Percentiles rank a stretch among this genome's conserved stretches.
phyloP scores from a whole-genome alignment of 2,888 invertebrate species.

The Netelia inedita region DNA sequence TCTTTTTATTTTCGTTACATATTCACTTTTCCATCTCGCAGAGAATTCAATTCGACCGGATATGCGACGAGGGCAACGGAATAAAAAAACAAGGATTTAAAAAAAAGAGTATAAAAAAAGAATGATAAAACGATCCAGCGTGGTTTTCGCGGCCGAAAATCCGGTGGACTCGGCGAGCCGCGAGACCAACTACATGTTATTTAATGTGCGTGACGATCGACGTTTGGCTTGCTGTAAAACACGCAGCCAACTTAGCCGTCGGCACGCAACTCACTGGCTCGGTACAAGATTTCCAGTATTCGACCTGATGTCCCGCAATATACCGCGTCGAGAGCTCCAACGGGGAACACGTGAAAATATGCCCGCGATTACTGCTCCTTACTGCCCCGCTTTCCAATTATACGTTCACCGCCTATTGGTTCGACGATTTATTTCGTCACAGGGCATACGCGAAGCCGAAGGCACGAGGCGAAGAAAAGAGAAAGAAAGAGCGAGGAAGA shows the following conservation, averaged over 20 bases:
- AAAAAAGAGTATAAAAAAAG: constrained; percentile 12
- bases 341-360: constrained; percentile 60
- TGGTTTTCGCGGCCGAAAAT: constrained; percentile 70
- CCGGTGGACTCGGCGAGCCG: constrained; percentile 67
- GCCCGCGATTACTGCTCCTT: constrained; percentile 18
- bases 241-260: constrained; percentile 58
- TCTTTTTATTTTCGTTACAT: too few relatives aligned
- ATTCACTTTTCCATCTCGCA: not conserved
- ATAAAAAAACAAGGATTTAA: not conserved
- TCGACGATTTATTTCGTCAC: constrained; percentile 51
- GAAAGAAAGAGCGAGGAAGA: constrained; percentile 1
- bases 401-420: constrained; percentile 42
- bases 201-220: constrained; percentile 47
- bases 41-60: too few relatives aligned
- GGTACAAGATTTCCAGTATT: not conserved
- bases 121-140: constrained; percentile 19
- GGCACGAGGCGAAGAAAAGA: not conserved
- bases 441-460: not conserved
- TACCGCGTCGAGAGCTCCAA: constrained; percentile 4
- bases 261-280: constrained; percentile 56
- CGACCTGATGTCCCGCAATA: not conserved
- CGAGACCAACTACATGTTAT: constrained; percentile 68
- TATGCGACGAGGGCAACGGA: too few relatives aligned
- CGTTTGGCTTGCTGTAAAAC: constrained; percentile 56
- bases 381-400: constrained; percentile 45